Evolutionary conservation across 2,113 vertebrate species (phyloP).

Genomic region (Acinonyx jubatus): DNA sequence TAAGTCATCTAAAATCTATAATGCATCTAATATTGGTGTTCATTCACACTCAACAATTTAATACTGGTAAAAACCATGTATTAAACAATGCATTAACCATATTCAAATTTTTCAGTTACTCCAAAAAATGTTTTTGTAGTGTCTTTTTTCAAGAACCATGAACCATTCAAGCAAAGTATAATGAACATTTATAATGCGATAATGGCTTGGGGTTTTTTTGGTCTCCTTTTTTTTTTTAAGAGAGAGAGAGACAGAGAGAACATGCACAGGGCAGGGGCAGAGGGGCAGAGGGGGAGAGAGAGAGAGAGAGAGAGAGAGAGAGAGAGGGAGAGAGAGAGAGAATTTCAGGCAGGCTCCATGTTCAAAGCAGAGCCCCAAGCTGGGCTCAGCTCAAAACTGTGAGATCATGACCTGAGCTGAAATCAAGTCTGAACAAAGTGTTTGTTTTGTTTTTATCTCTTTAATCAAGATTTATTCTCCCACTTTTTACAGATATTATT

Average conservation of each 20-base stretch:
- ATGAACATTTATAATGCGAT: not conserved
- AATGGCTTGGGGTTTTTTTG: not conserved
- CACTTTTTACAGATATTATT: not conserved
- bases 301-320: too few relatives aligned
- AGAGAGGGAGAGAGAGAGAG: too few relatives aligned
- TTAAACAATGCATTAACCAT: not conserved
- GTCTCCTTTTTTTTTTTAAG: too few relatives aligned
- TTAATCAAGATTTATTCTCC: not conserved
- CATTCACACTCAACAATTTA: not conserved
- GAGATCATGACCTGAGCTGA: too few relatives aligned
- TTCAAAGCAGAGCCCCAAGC: too few relatives aligned
- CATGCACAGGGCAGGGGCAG: too few relatives aligned
- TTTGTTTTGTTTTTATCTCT: not conserved
- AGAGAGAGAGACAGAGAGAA: too few relatives aligned
- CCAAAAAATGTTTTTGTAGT: not conserved
- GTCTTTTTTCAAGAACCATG: not conserved
- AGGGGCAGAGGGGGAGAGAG: too few relatives aligned
- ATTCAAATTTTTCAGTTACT: not conserved
- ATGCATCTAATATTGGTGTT: not conserved
- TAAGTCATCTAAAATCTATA: not conserved
- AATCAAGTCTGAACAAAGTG: too few relatives aligned
- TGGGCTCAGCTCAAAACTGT: too few relatives aligned
- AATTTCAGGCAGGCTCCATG: too few relatives aligned
- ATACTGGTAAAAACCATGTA: not conserved
- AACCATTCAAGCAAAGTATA: not conserved